phyloP scores from a whole-genome alignment of 2,888 invertebrate species.

The Ctenicera cuprea region DNA sequence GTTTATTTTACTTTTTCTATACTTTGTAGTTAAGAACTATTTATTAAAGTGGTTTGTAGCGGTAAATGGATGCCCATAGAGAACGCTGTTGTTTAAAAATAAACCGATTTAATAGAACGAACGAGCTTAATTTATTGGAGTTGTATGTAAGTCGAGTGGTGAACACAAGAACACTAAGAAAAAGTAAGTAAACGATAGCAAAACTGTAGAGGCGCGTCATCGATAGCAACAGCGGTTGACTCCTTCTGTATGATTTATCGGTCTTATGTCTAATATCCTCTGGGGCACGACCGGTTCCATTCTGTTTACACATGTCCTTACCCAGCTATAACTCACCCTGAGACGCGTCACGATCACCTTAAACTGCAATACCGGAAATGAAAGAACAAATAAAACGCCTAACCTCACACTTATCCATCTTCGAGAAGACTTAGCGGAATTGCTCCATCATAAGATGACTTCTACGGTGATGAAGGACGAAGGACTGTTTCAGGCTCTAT shows the following conservation, averaged over 20 bases:
- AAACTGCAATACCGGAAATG: constrained; percentile 62
- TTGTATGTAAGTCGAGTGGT: background rate
- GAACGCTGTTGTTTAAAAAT: background rate
- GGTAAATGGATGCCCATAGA: background rate
- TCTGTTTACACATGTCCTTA: constrained; percentile 68
- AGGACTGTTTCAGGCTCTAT: constrained; percentile 8
- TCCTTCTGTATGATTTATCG: constrained; percentile 66
- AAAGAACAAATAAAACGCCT: constrained; percentile 60
- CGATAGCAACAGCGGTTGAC: constrained; percentile 64
- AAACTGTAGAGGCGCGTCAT: constrained; percentile 59
- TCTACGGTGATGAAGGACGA: constrained; percentile 46
- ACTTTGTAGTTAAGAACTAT: background rate
- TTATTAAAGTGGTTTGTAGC: background rate
- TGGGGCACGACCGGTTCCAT: constrained; percentile 62
- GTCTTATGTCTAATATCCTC: constrained; percentile 66
- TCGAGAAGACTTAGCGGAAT: constrained; percentile 53
- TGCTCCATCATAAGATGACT: constrained; percentile 54
- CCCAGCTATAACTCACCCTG: constrained; percentile 65
- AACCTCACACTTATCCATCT: constrained; percentile 54
- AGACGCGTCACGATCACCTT: constrained; percentile 66
- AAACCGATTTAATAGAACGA: constrained; percentile 7
- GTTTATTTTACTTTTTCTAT: background rate
- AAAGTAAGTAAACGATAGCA: constrained; percentile 26
- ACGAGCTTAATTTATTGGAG: constrained; percentile 2
- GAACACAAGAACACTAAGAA: constrained; percentile 5